Evolutionary conservation across 2,797 vertebrate genomes (phyloP).

Genomic region (Corythornis leucogaster): DNA sequence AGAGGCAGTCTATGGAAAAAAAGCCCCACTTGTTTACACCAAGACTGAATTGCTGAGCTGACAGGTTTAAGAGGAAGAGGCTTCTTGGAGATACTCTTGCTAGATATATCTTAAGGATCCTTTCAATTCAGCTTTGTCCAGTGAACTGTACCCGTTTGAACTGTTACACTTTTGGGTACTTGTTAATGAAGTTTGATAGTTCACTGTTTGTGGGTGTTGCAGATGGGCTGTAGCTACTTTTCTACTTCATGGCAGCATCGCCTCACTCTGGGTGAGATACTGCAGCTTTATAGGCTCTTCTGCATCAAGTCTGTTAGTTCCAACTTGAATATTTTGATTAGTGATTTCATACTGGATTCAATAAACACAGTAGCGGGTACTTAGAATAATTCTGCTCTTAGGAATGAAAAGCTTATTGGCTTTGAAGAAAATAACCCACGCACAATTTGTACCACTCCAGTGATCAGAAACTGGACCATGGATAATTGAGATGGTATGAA

Average conservation of each 20-base stretch:
- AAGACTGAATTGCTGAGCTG: neutral
- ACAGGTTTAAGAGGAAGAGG: neutral
- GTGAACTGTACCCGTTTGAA: rapidly evolving
- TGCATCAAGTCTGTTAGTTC: neutral
- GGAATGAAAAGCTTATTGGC: conserved; percentile 45
- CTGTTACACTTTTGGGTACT: neutral
- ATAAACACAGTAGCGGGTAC: neutral
- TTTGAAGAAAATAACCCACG: conserved; percentile 44
- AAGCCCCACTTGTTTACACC: neutral
- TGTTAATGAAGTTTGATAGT: neutral
- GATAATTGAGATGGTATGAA: conserved; percentile 56
- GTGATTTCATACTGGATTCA: neutral
- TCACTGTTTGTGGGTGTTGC: neutral
- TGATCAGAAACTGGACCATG: conserved; percentile 46
- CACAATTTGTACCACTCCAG: conserved; percentile 17
- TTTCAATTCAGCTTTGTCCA: neutral
- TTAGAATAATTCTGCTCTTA: neutral
- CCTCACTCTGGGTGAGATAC: rapidly evolving
- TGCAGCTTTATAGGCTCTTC: neutral
- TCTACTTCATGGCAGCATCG: neutral
- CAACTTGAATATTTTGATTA: neutral
- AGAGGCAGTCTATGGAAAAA: neutral
- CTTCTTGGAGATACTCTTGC: neutral
- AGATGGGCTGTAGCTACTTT: neutral
- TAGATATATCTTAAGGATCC: neutral